Conservation (phyloP, 2,797 vertebrate species). For the Fistularia tabacaria region DNA sequence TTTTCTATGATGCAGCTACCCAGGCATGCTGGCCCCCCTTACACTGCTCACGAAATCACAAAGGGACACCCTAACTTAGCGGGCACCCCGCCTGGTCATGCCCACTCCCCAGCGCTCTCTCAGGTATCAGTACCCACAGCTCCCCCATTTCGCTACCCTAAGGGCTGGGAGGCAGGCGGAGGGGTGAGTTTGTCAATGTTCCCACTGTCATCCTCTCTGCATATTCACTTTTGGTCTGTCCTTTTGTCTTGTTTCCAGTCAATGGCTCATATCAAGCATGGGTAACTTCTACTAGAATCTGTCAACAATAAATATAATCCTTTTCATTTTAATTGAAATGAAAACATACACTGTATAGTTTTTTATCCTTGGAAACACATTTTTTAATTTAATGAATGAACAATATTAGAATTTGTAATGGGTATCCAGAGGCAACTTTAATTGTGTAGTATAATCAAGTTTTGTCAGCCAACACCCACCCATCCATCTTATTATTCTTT, state of each 20-base stretch:
- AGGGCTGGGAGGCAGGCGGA: conserved; percentile 78
- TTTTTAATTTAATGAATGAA: too few relatives aligned
- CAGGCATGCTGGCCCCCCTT: conserved; percentile 87
- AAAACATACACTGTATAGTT: too few relatives aligned
- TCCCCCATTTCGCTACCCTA: conserved; percentile 75
- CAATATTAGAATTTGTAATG: too few relatives aligned
- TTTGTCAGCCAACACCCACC: too few relatives aligned
- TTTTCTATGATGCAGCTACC: conserved; percentile 83
- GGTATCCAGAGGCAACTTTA: too few relatives aligned
- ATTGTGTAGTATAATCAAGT: too few relatives aligned
- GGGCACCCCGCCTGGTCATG: conserved; percentile 91
- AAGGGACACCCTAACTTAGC: conserved; percentile 94
- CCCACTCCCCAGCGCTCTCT: conserved; percentile 90
- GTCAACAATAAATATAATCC: background rate
- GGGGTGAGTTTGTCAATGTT: conserved; percentile 61
- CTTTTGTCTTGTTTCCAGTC: conserved; percentile 17
- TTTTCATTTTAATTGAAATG: too few relatives aligned
- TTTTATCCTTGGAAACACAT: too few relatives aligned
- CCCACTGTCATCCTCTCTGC: conserved; percentile 46
- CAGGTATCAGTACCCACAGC: conserved; percentile 85
- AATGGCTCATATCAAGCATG: background rate
- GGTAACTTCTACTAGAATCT: background rate
- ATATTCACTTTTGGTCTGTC: conserved; percentile 20
- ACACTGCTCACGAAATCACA: conserved; percentile 89
- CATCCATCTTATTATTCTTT: too few relatives aligned